Evolutionary conservation across 2,888 invertebrate genomes (phyloP), one percentile per base, ranked within the genome.

Genomic region (Lasioglossum leucozonium): DNA sequence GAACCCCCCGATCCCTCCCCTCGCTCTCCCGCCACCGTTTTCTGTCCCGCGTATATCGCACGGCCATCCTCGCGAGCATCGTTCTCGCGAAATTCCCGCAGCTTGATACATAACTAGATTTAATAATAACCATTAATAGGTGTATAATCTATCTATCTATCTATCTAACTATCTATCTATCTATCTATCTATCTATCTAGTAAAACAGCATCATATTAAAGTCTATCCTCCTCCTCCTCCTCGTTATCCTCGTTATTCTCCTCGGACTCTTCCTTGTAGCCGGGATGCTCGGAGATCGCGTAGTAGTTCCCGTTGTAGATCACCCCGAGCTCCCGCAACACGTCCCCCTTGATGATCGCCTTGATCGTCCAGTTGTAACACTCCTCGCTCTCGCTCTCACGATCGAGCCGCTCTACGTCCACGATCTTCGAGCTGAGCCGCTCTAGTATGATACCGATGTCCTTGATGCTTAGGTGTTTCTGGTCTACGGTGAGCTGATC

Each of bases 311-410:
- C 98, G 95, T 98, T 98, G 96, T 99, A 99, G 94, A 99, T 98
- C 92, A 99, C 98, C 88, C 99, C 99, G 88, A 99, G 96, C 95
- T 99, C 98, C 82, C 98, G 96, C 93, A 99, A 96, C 92, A 98
- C 98, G 95, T 98, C 98, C 77, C 99, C 99, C 87, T 98, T 96
- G 94, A 99, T 98, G 92, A 98, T 98, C 93, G 99, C 99, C 95
- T 98, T 98, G 96, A 99, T 99, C 95, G 98, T 98, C 99, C 99
- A 99, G 95, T 98, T 98, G 96, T 98, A 98, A 95, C 98, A 98
- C 95, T 98, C 98, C 95, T 98, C 98, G 95, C 98, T 98, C 95
- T 98, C 98, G 92, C 97, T 98, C 95, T 99, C 98, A 84, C 99
- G 96, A 95, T 98, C 98, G 91, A 99, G 96, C 91, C 98, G 96